phyloP scores from a whole-genome alignment of 1,140 invertebrate genomes.

The Condylostylus longicornis region DNA sequence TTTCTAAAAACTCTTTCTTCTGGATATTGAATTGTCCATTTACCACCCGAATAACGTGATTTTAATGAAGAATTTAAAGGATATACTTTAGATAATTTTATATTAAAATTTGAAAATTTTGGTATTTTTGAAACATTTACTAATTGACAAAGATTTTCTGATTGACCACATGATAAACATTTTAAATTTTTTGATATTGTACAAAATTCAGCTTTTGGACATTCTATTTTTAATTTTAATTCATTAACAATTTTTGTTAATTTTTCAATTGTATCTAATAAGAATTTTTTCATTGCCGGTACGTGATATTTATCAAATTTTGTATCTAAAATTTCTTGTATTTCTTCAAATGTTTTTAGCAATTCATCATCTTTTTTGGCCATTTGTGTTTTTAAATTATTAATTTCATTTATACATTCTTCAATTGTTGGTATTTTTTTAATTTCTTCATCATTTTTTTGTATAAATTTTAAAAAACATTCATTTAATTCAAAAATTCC shows the following conservation, averaged over 20 bases:
- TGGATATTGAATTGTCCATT: too few relatives aligned
- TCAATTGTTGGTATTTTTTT: conserved; percentile 17
- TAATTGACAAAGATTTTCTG: too few relatives aligned
- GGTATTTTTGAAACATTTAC: too few relatives aligned
- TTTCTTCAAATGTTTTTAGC: conserved; percentile 25
- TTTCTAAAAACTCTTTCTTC: too few relatives aligned
- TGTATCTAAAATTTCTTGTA: conserved; percentile 29
- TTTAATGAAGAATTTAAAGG: too few relatives aligned
- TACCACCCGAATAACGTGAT: too few relatives aligned
- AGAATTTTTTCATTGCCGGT: conserved; percentile 25
- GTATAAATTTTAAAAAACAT: conserved; percentile 12
- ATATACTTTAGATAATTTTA: too few relatives aligned
- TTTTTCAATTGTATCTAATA: conserved; percentile 18
- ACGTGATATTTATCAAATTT: conserved; percentile 27
- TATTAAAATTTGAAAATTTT: too few relatives aligned
- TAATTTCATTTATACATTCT: conserved; percentile 22
- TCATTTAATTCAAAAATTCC: conserved; percentile 14
- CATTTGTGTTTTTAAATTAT: conserved; percentile 12
- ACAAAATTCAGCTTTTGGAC: conserved; percentile 19
- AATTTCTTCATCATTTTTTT: conserved; percentile 13
- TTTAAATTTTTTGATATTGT: conserved; percentile 14
- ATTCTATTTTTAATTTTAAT: conserved; percentile 16
- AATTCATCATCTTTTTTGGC: conserved; percentile 20
- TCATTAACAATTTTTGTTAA: conserved; percentile 12
- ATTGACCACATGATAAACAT: conserved; percentile 20